phyloP scores from a whole-genome alignment of 1,140 invertebrate species.

The Zaprionus davidi region DNA sequence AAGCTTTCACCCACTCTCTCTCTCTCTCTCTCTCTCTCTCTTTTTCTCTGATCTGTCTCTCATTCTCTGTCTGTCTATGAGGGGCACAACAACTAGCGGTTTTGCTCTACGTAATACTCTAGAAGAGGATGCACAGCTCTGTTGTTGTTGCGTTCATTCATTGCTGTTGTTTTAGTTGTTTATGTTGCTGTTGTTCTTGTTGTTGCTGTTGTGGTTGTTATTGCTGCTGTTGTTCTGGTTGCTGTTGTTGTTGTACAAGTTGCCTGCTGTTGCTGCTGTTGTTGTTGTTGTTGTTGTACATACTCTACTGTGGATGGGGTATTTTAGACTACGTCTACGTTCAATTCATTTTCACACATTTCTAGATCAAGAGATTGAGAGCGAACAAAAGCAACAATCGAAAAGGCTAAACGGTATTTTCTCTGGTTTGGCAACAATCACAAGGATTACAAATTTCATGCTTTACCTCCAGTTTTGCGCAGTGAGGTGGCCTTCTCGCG shows the following conservation, averaged over 20 bases:
- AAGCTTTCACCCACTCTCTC: slow-evolving; percentile 29
- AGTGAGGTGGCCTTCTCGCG: slow-evolving; percentile 86
- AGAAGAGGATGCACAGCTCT: slow-evolving; percentile 15
- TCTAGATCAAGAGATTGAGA: slow-evolving; percentile 81
- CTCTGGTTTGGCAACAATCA: slow-evolving; percentile 61
- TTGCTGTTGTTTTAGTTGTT: not conserved
- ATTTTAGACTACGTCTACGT: slow-evolving; percentile 80
- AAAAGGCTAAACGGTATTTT: slow-evolving; percentile 79
- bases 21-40: slow-evolving; percentile 3
- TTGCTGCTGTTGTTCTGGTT: slow-evolving; percentile 19
- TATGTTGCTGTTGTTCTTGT: slow-evolving; percentile 10
- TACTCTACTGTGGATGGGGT: slow-evolving; percentile 66
- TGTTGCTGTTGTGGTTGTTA: slow-evolving; percentile 15
- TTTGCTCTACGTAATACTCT: slow-evolving; percentile 14
- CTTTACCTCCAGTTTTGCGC: slow-evolving; percentile 87
- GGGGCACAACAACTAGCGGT: slow-evolving; percentile 18
- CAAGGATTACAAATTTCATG: slow-evolving; percentile 84
- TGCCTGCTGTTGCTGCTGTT: slow-evolving; percentile 43
- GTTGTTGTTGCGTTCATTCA: slow-evolving; percentile 10
- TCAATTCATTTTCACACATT: slow-evolving; percentile 75
- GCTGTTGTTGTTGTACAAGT: slow-evolving; percentile 23
- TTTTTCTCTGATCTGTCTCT: not conserved
- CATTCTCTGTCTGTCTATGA: not conserved
- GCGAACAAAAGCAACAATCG: slow-evolving; percentile 81
- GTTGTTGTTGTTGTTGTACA: slow-evolving; percentile 26